Evolutionary conservation across 2,113 vertebrate genomes (phyloP), one percentile per base, ranked within the genome.

Genomic region (Thymallus thymallus): DNA sequence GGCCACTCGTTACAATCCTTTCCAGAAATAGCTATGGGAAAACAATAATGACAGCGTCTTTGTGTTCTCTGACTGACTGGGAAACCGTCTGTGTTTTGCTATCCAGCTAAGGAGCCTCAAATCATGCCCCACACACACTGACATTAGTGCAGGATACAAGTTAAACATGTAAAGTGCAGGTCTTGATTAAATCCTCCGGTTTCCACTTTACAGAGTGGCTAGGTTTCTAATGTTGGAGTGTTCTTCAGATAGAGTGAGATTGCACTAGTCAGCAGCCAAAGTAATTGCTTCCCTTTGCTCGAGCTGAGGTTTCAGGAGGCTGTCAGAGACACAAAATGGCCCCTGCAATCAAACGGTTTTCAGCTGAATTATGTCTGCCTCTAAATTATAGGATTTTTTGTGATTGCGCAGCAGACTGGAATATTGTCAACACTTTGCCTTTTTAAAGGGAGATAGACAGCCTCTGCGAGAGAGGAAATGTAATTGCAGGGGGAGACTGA

Each of bases 241-340:
- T 65, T 68, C 61, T 60, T 69, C 70, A 68, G 68, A 76, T 22
- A 16, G 14, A 69, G 48, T 71, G 63, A 79, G 68, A 75, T 58
- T 64, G 45, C 72, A 46, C 76, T 72, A 77, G 75, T 71, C 20
- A 60, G 35, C 56, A 29, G 23, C 26, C 13, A 26, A n/a, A 22
- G 12, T 82, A 84, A 79, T 79, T 63, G 77, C 68, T 51, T 73
- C 66, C 20, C 58, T 30, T 71, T 69, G 32, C 73, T 58, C 66
- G 74, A 65, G 51, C 74, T n/a, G 0, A 35, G 46, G 63, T 76
- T 61, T 66, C 66, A 65, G 72, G 65, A 58, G 60, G 68, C 62
- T 71, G 61, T 71, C 46, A n/a, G 46, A 65, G 51, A 10, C 41
- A 58, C 24, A 55, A 16, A 16, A 4, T 18, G 12, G 69, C 56